Evolutionary conservation across 2,113 vertebrate genomes (phyloP).

Genomic region (Thomomys bottae): DNA sequence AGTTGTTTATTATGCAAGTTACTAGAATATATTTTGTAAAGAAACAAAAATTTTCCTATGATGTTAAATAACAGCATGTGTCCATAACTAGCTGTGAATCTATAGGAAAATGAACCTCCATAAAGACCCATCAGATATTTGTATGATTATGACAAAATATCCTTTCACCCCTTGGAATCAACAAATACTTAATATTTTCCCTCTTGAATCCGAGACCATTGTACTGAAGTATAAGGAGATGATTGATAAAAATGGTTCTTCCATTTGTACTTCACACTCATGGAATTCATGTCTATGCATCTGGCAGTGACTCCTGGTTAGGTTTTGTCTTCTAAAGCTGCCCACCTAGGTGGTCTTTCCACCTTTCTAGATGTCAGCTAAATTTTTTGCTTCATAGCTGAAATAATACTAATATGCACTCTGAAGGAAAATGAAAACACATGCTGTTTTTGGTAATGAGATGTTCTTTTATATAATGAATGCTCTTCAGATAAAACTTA

Average conservation of each 20-base stretch:
- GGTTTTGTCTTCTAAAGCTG: not conserved
- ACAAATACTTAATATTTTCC: not conserved
- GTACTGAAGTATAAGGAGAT: not conserved
- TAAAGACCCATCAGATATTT: not conserved
- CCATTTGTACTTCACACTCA: not conserved
- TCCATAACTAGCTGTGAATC: not conserved
- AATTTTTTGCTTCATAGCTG: not conserved
- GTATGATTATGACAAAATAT: not conserved
- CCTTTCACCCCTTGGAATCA: not conserved
- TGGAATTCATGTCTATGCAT: not conserved
- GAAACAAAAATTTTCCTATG: not conserved
- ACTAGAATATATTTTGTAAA: not conserved
- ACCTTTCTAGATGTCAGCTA: not conserved
- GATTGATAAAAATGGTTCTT: not conserved
- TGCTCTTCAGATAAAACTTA: not conserved
- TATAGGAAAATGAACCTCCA: not conserved
- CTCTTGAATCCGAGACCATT: not conserved
- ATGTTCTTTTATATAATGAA: not conserved
- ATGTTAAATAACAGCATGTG: too few relatives aligned
- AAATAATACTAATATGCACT: not conserved
- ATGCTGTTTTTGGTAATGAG: not conserved
- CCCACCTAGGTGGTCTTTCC: not conserved
- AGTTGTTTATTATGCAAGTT: not conserved
- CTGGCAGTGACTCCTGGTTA: not conserved
- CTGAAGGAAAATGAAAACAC: not conserved